Conservation (phyloP, 2,113 vertebrate genomes). For the Cromileptes altivelis region DNA sequence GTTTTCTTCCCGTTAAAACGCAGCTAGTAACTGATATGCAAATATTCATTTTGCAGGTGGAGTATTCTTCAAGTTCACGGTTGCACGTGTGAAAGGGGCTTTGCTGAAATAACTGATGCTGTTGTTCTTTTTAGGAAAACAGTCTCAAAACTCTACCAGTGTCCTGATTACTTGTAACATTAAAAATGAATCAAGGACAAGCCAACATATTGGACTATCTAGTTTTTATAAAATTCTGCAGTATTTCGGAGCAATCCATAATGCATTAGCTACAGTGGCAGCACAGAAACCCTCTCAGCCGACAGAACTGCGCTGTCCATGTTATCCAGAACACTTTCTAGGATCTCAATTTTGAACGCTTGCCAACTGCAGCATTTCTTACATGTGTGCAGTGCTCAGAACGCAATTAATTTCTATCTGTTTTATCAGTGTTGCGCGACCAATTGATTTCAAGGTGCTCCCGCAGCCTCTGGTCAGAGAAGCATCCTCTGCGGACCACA, state of each 20-base stretch:
- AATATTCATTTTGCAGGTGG: no score
- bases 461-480: conserved; percentile 61
- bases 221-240: conserved; percentile 53
- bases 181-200: conserved; percentile 57
- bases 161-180: conserved; percentile 12
- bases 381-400: conserved; percentile 1
- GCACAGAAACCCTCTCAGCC: conserved; percentile 7
- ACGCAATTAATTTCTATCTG: conserved; percentile 34
- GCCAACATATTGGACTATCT: neutral
- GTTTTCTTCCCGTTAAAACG: no score
- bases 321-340: conserved; percentile 30
- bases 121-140: neutral
- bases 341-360: conserved; percentile 18
- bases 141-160: neutral
- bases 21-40: no score
- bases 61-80: no score
- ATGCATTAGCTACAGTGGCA: conserved; percentile 48
- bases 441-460: conserved; percentile 55
- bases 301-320: neutral
- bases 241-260: conserved; percentile 46
- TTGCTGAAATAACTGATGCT: neutral
- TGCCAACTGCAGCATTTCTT: conserved; percentile 20
- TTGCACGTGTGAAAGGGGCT: no score
- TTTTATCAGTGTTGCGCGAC: conserved; percentile 24
- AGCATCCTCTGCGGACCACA: conserved; percentile 60